phyloP scores from a whole-genome alignment of 2,797 vertebrate species.

The Esox masquinongy region DNA sequence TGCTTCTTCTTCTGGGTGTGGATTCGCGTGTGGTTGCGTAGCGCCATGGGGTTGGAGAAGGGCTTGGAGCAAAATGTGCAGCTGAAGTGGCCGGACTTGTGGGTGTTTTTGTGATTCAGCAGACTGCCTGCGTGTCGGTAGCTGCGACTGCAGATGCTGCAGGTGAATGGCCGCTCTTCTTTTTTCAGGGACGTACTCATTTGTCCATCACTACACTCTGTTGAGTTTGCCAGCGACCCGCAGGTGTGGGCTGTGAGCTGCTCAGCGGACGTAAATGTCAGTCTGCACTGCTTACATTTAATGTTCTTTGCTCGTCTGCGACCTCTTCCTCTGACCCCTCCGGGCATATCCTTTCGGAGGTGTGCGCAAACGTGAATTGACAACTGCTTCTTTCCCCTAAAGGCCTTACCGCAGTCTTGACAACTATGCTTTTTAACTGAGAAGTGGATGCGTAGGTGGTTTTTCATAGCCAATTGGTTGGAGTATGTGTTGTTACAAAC shows the following conservation, averaged over 20 bases:
- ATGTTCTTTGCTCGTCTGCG: constrained; percentile 50
- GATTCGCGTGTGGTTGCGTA: constrained; percentile 80
- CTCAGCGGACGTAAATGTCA: constrained; percentile 58
- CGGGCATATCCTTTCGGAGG: constrained; percentile 52
- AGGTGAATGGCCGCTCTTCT: constrained; percentile 76
- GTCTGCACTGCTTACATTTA: constrained; percentile 67
- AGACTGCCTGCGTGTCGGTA: constrained; percentile 83
- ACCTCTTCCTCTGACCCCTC: constrained; percentile 45
- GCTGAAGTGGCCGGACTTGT: constrained; percentile 78
- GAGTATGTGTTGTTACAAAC: constrained; percentile 84
- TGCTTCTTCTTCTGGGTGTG: constrained; percentile 82
- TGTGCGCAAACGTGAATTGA: constrained; percentile 68
- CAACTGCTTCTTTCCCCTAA: constrained; percentile 75
- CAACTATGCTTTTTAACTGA: constrained; percentile 77
- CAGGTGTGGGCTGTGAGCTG: constrained; percentile 66
- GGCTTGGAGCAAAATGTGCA: constrained; percentile 82
- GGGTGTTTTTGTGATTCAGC: constrained; percentile 84
- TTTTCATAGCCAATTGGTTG: constrained; percentile 84
- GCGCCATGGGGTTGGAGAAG: constrained; percentile 78
- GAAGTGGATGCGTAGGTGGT: constrained; percentile 85
- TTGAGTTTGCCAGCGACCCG: constrained; percentile 4
- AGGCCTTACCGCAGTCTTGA: constrained; percentile 77
- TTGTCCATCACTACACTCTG: constrained; percentile 31
- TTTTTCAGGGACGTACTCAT: constrained; percentile 32
- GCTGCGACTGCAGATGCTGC: constrained; percentile 80